Evolutionary conservation across 2,888 invertebrate genomes (phyloP).

Genomic region (Pegoplata infirma): DNA sequence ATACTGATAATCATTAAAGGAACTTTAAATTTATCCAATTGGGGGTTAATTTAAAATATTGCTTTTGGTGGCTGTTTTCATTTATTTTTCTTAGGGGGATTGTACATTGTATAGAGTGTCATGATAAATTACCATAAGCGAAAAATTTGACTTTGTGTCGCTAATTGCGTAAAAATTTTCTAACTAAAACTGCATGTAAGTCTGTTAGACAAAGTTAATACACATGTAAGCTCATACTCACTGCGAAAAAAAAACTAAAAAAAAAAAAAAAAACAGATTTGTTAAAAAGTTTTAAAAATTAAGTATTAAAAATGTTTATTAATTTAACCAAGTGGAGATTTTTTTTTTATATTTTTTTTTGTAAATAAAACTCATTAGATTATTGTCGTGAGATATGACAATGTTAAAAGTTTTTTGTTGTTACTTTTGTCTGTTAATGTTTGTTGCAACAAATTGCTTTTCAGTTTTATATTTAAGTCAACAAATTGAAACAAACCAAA

Average conservation of each 20-base stretch:
- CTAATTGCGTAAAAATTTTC: slow-evolving; percentile 60
- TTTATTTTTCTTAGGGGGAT: slow-evolving; percentile 7
- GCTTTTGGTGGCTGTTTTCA: neutral
- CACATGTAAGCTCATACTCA: slow-evolving; percentile 48
- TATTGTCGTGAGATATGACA: slow-evolving; percentile 62
- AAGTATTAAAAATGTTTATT: slow-evolving; percentile 47
- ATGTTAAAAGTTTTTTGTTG: slow-evolving; percentile 49
- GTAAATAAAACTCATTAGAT: slow-evolving; percentile 54
- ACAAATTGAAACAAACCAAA: slow-evolving; percentile 31
- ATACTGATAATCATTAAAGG: no score
- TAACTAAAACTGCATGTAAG: slow-evolving; percentile 32
- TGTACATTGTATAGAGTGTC: slow-evolving; percentile 48
- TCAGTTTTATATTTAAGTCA: slow-evolving; percentile 58
- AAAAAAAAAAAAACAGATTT: slow-evolving; percentile 26
- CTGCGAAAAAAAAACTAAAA: no score
- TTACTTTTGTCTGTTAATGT: slow-evolving; percentile 54
- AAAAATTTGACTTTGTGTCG: slow-evolving; percentile 62
- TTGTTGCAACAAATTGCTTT: slow-evolving; percentile 63
- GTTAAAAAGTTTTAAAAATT: slow-evolving; percentile 15
- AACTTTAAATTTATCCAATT: slow-evolving; percentile 1
- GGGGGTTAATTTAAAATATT: neutral
- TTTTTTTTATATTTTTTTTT: slow-evolving; percentile 23
- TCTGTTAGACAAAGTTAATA: slow-evolving; percentile 35
- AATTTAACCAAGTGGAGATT: slow-evolving; percentile 46
- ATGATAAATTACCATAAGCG: slow-evolving; percentile 63